phyloP scores from a whole-genome alignment of 1,140 invertebrate species.

The Diprion similis region DNA sequence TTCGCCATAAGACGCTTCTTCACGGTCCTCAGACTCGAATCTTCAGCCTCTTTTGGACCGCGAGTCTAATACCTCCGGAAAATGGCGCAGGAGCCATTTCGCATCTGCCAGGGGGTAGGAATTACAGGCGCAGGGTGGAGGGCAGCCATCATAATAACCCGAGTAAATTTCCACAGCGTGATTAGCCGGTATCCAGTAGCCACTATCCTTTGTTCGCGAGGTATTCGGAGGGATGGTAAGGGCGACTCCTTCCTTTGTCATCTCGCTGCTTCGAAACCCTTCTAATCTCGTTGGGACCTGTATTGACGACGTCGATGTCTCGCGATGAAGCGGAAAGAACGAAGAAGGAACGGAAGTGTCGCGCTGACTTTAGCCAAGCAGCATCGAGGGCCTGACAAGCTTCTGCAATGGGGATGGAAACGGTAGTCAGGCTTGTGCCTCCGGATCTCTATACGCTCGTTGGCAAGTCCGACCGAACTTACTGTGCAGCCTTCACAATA shows the following conservation, averaged over 20 bases:
- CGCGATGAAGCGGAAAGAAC: not conserved
- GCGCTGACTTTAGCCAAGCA: not conserved
- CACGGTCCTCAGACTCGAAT: not conserved
- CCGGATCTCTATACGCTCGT: not conserved
- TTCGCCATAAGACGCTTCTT: constrained; percentile 14
- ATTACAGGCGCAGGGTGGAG: constrained; percentile 3
- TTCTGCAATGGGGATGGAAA: not conserved
- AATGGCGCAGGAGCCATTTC: no score
- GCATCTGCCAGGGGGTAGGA: no score
- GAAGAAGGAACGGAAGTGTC: no score
- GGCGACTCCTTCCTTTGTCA: not conserved
- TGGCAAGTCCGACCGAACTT: constrained; percentile 4
- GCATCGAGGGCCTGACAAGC: not conserved
- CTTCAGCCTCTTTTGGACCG: not conserved
- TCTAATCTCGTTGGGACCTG: not conserved
- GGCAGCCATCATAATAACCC: constrained; percentile 1
- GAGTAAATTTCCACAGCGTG: constrained; percentile 8
- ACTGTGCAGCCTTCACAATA: constrained; percentile 1
- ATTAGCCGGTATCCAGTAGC: no score
- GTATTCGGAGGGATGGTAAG: not conserved
- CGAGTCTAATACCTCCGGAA: no score
- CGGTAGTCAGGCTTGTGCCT: not conserved
- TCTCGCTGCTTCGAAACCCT: not conserved
- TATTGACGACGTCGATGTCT: not conserved
- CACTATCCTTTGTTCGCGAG: not conserved